A percentile compares a stretch with the other conserved stretches of the same genome.
Evolutionary conservation across 2,888 invertebrate species (phyloP).

Genomic region (Sminthurinus aureus): DNA sequence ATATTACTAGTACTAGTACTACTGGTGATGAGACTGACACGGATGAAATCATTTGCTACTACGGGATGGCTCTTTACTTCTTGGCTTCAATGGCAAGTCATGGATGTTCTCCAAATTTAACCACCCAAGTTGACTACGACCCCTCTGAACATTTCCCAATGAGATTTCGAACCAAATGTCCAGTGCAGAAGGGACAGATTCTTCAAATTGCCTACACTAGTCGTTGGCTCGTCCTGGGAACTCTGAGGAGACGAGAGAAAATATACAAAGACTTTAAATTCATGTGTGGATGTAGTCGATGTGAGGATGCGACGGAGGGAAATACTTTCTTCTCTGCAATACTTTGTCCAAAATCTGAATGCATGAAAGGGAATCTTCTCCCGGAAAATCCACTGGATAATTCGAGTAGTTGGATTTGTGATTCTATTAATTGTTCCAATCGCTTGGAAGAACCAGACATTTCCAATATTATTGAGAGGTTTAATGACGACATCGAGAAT

Average conservation of each 20-base stretch:
- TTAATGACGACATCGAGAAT: not conserved
- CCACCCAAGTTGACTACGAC: slow-evolving; percentile 28
- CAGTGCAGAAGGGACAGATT: not conserved
- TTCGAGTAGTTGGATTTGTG: slow-evolving; percentile 16
- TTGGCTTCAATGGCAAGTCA: slow-evolving; percentile 29
- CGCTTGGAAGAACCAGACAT: not conserved
- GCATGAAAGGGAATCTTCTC: not conserved
- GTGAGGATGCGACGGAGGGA: slow-evolving; percentile 9
- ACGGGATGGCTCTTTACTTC: slow-evolving; percentile 34
- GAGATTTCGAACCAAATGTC: slow-evolving; percentile 21
- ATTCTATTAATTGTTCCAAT: not conserved
- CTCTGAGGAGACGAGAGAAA: slow-evolving; percentile 30
- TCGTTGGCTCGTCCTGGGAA: slow-evolving; percentile 26
- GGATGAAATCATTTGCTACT: not conserved
- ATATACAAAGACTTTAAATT: slow-evolving; percentile 28
- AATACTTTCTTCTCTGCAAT: slow-evolving; percentile 16
- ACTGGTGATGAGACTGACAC: not conserved
- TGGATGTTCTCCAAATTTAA: slow-evolving; percentile 30
- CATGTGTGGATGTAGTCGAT: slow-evolving; percentile 22
- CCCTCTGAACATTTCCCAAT: slow-evolving; percentile 21
- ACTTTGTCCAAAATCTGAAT: not conserved
- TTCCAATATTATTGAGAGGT: not conserved
- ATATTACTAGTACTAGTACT: no score
- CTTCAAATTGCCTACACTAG: slow-evolving; percentile 29
- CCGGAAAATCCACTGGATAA: not conserved